Evolutionary conservation across 2,797 vertebrate genomes (phyloP).

Genomic region (Florisuga fusca): DNA sequence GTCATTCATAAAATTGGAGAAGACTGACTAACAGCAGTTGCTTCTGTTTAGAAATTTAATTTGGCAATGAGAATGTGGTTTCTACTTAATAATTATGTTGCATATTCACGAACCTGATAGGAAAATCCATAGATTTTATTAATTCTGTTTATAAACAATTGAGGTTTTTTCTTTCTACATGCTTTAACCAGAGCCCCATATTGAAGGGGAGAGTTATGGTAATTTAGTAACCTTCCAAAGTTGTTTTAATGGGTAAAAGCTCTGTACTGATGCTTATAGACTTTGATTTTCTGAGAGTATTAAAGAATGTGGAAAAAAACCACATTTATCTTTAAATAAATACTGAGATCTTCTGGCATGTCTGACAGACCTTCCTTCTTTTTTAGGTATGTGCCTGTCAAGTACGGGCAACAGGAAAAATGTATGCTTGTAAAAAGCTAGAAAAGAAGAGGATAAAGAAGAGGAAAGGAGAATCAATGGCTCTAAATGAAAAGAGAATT

Average conservation of each 20-base stretch:
- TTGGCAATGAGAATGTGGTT: neutral
- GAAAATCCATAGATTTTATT: neutral
- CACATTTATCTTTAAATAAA: too few species aligned
- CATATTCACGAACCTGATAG: neutral
- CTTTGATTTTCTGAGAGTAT: neutral
- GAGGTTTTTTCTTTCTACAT: accelerated
- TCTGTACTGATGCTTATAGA: neutral
- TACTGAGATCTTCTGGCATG: neutral
- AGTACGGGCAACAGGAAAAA: conserved; percentile 95
- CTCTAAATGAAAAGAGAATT: conserved; percentile 94
- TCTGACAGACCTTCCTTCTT: neutral
- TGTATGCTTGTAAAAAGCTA: conserved; percentile 98
- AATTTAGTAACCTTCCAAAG: neutral
- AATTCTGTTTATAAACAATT: neutral
- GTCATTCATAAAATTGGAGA: neutral
- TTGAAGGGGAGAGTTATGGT: neutral
- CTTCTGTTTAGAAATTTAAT: neutral
- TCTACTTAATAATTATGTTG: neutral
- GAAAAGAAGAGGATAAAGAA: conserved; percentile 96
- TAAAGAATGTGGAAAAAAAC: neutral
- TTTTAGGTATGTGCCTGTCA: conserved; percentile 94
- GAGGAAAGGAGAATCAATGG: conserved; percentile 94
- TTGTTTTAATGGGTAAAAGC: neutral
- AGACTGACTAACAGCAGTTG: neutral
- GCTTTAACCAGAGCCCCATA: neutral